Conservation (phyloP, 2,113 vertebrate genomes). For the Lathamus discolor region DNA sequence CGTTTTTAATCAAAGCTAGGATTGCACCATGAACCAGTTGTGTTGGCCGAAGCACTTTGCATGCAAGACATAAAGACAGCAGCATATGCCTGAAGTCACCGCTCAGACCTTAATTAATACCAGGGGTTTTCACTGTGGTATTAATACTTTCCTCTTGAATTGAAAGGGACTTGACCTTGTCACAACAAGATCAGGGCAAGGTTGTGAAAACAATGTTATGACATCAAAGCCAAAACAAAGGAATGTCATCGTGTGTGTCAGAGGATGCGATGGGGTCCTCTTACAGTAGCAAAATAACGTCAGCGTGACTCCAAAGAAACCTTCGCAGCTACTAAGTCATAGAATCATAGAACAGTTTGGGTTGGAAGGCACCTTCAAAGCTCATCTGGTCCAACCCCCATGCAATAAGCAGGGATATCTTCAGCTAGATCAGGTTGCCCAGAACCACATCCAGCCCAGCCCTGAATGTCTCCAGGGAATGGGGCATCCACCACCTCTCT, state of each 20-base stretch:
- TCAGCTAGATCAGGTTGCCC: background rate
- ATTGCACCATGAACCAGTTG: background rate
- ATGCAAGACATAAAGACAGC: background rate
- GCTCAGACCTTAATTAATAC: slow-evolving; percentile 17
- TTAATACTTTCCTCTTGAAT: slow-evolving; percentile 14
- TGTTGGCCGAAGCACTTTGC: background rate
- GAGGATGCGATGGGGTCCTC: background rate
- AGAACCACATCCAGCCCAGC: background rate
- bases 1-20: background rate
- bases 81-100: background rate
- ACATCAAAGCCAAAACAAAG: slow-evolving; percentile 50
- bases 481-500: background rate
- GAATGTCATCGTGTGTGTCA: background rate
- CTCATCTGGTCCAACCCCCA: background rate
- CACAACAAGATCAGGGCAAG: background rate
- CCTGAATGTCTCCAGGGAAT: background rate
- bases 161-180: slow-evolving; percentile 28
- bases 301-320: background rate
- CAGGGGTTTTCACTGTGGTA: background rate
- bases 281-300: background rate
- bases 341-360: background rate
- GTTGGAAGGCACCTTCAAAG: background rate
- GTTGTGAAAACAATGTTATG: slow-evolving; percentile 13
- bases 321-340: background rate
- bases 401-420: background rate